These are phyloP conservation scores for Oryzias celebensis DNA, from an alignment of 2,113 vertebrate species.

Conservation along the genomic window DNA sequence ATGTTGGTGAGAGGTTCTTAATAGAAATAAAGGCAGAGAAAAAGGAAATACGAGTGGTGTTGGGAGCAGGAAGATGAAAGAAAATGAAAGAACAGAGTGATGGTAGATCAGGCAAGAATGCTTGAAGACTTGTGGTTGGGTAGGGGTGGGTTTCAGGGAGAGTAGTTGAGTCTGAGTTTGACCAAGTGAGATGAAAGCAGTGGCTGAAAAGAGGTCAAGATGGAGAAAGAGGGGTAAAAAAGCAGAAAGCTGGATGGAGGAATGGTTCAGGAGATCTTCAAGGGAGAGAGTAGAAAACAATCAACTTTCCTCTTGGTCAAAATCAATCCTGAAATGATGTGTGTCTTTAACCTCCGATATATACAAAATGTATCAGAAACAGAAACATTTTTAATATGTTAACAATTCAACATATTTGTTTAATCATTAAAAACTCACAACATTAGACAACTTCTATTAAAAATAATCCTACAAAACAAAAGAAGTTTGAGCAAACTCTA, in stretches of 20 bases:
- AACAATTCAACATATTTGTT: no score
- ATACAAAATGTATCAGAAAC: no score
- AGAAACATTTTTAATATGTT: no score
- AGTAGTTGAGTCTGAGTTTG: slow-evolving; percentile 34
- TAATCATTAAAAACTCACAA: no score
- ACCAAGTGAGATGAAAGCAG: slow-evolving; percentile 43
- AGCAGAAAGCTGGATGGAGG: slow-evolving; percentile 27
- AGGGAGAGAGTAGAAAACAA: background rate
- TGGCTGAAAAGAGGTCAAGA: slow-evolving; percentile 30
- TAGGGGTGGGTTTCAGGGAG: background rate
- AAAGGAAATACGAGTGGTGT: no score
- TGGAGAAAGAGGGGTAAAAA: slow-evolving; percentile 14
- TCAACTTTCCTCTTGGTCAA: slow-evolving; percentile 11
- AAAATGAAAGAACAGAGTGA: no score
- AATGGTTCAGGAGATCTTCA: slow-evolving; percentile 7
- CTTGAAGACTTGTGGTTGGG: background rate
- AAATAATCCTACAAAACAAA: no score
- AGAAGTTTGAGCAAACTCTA: no score
- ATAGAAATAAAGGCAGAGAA: no score
- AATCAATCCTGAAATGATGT: slow-evolving; percentile 27
- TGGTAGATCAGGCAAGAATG: slow-evolving; percentile 2
- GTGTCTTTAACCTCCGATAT: slow-evolving; percentile 19
- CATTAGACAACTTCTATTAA: no score
- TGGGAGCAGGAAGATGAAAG: no score
- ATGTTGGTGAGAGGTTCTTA: no score